phyloP scores from a whole-genome alignment of 2,113 vertebrate genomes.

The Vombatus ursinus region DNA sequence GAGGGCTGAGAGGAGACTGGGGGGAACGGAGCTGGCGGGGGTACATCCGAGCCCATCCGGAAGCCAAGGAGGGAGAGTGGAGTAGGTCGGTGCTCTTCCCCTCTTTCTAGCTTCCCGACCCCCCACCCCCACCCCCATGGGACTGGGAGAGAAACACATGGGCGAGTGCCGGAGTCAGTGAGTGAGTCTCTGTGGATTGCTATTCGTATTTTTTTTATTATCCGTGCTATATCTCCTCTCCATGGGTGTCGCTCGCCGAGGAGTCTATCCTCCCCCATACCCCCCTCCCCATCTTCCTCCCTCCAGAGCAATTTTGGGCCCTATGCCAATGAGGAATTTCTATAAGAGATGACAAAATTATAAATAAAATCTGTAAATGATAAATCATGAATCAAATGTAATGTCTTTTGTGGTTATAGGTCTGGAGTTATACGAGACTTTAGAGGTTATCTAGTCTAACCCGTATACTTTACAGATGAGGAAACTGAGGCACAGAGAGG shows the following conservation, averaged over 20 bases:
- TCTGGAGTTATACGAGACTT: background rate
- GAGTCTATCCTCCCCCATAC: background rate
- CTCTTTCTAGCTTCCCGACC: background rate
- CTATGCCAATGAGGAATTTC: slow-evolving; percentile 57
- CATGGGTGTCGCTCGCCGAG: background rate
- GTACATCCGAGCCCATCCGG: background rate
- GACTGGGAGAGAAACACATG: background rate
- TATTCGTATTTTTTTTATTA: background rate
- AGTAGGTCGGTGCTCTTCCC: background rate
- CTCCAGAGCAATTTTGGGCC: slow-evolving; percentile 42
- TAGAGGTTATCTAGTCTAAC: background rate
- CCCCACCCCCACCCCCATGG: background rate
- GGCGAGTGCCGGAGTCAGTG: too few species aligned
- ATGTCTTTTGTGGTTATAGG: background rate
- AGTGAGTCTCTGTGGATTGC: background rate
- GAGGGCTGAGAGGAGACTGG: background rate
- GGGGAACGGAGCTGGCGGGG: background rate
- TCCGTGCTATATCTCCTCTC: background rate
- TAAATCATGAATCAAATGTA: slow-evolving; percentile 55
- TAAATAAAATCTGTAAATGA: slow-evolving; percentile 53
- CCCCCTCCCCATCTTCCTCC: background rate
- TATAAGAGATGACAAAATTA: slow-evolving; percentile 49
- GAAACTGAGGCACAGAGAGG: background rate
- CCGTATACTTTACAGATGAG: background rate
- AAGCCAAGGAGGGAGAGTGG: background rate